These are phyloP conservation scores for Pandion haliaetus DNA, from an alignment of 2,113 vertebrate species.

Conservation along the genomic window DNA sequence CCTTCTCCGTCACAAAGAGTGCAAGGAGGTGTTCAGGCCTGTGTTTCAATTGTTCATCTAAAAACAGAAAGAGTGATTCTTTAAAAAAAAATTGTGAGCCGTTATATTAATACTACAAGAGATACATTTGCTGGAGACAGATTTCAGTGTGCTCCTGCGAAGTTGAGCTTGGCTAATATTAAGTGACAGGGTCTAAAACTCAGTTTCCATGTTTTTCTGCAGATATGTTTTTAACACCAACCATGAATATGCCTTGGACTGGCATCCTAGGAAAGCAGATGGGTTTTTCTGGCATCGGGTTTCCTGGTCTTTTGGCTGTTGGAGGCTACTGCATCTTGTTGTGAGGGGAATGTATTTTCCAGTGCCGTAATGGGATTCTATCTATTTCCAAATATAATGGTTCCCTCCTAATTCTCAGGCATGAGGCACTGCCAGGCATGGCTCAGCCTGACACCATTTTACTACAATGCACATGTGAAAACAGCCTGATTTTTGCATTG, in stretches of 20 bases:
- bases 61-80: not conserved
- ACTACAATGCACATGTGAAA: not conserved
- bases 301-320: constrained; percentile 32
- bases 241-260: not conserved
- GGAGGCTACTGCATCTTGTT: constrained; percentile 3
- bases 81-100: not conserved
- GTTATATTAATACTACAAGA: not conserved
- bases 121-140: not conserved
- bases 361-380: not conserved
- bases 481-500: not conserved
- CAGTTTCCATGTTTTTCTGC: not conserved
- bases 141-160: not conserved
- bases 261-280: constrained; percentile 36
- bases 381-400: constrained; percentile 19
- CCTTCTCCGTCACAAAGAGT: not conserved
- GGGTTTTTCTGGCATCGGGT: constrained; percentile 17
- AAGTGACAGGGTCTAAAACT: not conserved
- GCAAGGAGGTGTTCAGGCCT: not conserved
- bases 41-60: not conserved
- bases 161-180: not conserved
- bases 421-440: not conserved
- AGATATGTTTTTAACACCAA: constrained; percentile 14
- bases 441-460: not conserved
- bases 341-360: not conserved
- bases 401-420: not conserved